Base-by-base conservation (phyloP, 2,113 vertebrate genomes). In the Chloroceryle aenea region DNA sequence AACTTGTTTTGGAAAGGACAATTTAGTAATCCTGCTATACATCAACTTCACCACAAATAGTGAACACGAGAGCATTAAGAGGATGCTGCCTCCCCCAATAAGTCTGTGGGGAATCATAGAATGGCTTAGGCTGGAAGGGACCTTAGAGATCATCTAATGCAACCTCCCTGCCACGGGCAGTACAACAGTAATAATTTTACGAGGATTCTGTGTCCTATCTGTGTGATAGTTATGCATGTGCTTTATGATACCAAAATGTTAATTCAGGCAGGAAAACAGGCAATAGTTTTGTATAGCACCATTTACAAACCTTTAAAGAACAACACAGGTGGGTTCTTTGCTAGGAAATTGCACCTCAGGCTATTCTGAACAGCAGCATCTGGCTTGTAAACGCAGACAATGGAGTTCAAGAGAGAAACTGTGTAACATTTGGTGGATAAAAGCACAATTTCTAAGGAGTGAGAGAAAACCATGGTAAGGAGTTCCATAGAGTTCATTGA, bases 371-470 rank as follows among this genome's bases (percentile, higher is more conserved):
- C 27, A 21, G 40, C 66, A 72, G 40, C 22, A 15, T 90, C 71
- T 92, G 86, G n/a, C 67, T 91, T 94, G 82, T 83, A 93, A 94
- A 91, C 30, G 82, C 30, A 83, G 62, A 68, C 32, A 85, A 48
- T 6, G 30, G 48, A 83, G 38, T 62, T 92, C 48, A 48, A n/a
- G n/a, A 79, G 30, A 58, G 25, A 73, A 87, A 95, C 64, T 0
- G 0, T 4, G 14, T 6, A 76, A 58, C n/a, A 80, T 69, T 91
- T 79, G 43, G 62, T 42, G 16, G 38, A 73, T 69, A 83, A 88
- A 56, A 91, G 48, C 22, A 68, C 12, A 10, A 22, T 40, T 81
- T 85, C 56, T 45, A 43, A 82, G 56, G 15, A 79, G 26, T 3
- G 8, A 52, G 23, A 63, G 23, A 23, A 90, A 81, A 90, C 36